Evolutionary conservation across 2,113 vertebrate species (phyloP).

Genomic region (Heteronetta atricapilla): DNA sequence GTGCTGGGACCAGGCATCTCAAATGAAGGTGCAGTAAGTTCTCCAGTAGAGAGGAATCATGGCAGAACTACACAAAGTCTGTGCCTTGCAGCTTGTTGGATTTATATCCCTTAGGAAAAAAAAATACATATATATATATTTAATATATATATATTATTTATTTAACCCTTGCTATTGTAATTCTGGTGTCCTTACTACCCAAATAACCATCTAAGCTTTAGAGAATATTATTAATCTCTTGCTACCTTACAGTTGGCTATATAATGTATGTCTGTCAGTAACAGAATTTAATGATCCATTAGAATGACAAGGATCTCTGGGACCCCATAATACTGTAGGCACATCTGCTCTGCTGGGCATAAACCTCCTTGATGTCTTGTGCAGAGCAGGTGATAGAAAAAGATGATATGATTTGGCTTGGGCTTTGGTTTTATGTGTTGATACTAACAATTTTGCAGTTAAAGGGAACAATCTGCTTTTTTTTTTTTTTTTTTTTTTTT

Average conservation of each 20-base stretch:
- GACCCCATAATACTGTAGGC: not conserved
- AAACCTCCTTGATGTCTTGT: not conserved
- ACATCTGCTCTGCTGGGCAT: not conserved
- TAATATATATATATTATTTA: not conserved
- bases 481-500: not conserved
- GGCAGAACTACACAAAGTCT: not conserved
- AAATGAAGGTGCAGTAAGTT: not conserved
- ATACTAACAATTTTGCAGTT: not conserved
- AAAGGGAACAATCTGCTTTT: not conserved
- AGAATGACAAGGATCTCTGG: conserved; percentile 8
- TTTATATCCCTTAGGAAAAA: not conserved
- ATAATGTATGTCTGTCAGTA: not conserved
- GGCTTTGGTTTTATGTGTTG: not conserved
- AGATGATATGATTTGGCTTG: not conserved
- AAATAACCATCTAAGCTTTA: not conserved
- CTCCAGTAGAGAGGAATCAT: not conserved
- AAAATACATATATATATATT: not conserved
- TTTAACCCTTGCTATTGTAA: not conserved
- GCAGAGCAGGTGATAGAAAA: not conserved
- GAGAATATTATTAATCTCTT: not conserved
- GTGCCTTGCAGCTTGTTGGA: not conserved
- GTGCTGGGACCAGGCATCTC: not conserved
- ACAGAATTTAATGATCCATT: not conserved
- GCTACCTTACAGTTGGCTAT: conserved; percentile 15
- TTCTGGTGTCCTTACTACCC: not conserved